These are phyloP conservation scores for Gallinago undulata DNA, from an alignment of 2,113 vertebrate genomes.

Conservation along the genomic window DNA sequence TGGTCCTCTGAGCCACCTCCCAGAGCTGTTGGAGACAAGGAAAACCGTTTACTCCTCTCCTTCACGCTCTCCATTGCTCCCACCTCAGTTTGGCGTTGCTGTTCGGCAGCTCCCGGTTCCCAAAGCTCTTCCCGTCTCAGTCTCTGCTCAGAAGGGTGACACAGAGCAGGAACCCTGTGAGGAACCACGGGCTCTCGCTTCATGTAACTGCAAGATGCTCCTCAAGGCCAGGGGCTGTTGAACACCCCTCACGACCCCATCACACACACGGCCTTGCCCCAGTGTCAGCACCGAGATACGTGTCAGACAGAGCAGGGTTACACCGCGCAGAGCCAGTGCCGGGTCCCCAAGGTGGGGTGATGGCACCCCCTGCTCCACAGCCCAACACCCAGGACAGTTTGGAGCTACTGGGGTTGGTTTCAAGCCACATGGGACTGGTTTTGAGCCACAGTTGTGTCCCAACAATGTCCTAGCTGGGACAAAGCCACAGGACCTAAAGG, in stretches of 20 bases:
- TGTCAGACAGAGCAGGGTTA: too few species aligned
- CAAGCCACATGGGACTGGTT: neutral
- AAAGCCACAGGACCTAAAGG: neutral
- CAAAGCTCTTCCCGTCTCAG: neutral
- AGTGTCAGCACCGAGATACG: neutral
- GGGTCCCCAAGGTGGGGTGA: neutral
- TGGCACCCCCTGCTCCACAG: neutral
- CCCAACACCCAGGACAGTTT: too few species aligned
- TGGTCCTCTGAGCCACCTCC: neutral
- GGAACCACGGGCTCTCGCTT: neutral
- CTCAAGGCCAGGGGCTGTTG: neutral
- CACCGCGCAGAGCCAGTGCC: neutral
- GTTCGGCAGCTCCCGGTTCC: neutral
- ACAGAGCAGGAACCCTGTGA: neutral
- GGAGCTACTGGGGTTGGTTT: too few species aligned
- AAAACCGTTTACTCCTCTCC: neutral
- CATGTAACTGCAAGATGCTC: neutral
- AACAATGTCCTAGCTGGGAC: neutral
- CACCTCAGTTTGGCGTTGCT: neutral
- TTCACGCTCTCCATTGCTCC: neutral
- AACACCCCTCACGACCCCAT: neutral
- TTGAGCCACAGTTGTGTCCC: neutral
- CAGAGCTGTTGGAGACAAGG: neutral
- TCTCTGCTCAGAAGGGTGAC: neutral
- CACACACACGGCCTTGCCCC: neutral